Evolutionary conservation across 1,140 invertebrate genomes (phyloP).

Genomic region (Steinernema khuongi): DNA sequence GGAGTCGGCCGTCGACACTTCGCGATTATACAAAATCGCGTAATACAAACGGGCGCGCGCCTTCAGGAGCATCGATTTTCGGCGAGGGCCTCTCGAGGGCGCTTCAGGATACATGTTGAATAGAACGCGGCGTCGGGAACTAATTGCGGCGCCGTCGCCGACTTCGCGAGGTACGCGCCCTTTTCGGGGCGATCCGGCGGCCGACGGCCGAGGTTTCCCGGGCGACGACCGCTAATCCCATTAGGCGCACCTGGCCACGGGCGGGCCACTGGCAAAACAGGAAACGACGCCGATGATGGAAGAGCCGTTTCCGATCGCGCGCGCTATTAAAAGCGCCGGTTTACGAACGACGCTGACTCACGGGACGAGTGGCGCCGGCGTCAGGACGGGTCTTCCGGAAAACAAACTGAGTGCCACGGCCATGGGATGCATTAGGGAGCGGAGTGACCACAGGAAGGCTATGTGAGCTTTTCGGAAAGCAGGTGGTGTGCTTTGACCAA

Average conservation of each 20-base stretch:
- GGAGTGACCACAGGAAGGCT: too few species aligned
- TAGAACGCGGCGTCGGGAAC: neutral
- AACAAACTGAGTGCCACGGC: too few species aligned
- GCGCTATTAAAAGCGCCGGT: neutral
- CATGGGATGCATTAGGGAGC: too few species aligned
- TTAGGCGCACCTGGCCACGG: neutral
- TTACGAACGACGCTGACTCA: too few species aligned
- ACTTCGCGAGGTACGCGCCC: neutral
- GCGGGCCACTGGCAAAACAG: neutral
- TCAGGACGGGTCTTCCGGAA: too few species aligned
- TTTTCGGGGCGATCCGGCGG: neutral
- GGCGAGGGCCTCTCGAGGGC: neutral
- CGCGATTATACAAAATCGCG: slow-evolving; percentile 9
- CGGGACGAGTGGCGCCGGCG: too few species aligned
- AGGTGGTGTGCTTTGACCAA: too few species aligned
- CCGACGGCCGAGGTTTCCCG: neutral
- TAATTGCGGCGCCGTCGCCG: neutral
- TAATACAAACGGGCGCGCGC: neutral
- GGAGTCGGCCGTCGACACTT: neutral
- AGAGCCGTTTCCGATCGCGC: neutral
- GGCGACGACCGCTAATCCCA: slow-evolving; percentile 14
- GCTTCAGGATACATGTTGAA: slow-evolving; percentile 3
- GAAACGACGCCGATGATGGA: slow-evolving; percentile 11
- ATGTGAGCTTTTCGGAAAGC: too few species aligned
- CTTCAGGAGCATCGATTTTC: slow-evolving; percentile 4